Base-by-base conservation (phyloP, 2,888 invertebrate species). In the Habrosyne pyritoides region DNA sequence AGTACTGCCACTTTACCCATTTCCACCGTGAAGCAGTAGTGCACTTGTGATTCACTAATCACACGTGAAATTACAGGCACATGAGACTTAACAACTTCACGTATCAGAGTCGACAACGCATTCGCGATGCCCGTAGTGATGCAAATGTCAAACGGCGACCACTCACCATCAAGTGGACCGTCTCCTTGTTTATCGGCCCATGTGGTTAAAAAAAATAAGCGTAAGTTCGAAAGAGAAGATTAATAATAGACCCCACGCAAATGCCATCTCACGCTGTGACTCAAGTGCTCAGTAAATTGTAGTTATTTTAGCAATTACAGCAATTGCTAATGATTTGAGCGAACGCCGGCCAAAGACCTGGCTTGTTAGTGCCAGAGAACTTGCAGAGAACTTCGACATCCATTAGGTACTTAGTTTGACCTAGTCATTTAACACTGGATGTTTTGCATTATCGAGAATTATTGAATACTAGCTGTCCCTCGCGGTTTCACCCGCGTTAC, bases 281-380 rank as follows among this genome's bases (percentile, higher is more conserved):
- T 42, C 42, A 42, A 42, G 8, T 8, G 2, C 18, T 18, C 42
- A 42, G 14, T 42, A 42, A 18, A 42, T 18, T 18, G 14, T 14
- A 36, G 14, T 42, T 42, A 42, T 42, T 42, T 42, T 22, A 47
- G 18, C 30, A 50, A 50, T 50, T 50, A 8, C 10, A 18, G 2
- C 50, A 50, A 50, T 50, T 50, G 28, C 5, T 50, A 21, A 18
- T 50, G 30, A 50, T 50, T 50, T 50, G 28, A 12, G 28, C 18
- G 28, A 21, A 42, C 42, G 42, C 42, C 42, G 42, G 42, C 7
- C 42, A 42, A 42, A 42, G 42, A 42, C 42, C 42, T 33, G n/a
- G n/a, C 33, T 42, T 18, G 42, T 42, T 42, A 42, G 8, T 42
- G 42, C n/a, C 42, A 42, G 36, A 42, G 14, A 42, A 18, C 42